Conservation (phyloP, 2,888 invertebrate genomes). For the Leptogaster cylindrica region DNA sequence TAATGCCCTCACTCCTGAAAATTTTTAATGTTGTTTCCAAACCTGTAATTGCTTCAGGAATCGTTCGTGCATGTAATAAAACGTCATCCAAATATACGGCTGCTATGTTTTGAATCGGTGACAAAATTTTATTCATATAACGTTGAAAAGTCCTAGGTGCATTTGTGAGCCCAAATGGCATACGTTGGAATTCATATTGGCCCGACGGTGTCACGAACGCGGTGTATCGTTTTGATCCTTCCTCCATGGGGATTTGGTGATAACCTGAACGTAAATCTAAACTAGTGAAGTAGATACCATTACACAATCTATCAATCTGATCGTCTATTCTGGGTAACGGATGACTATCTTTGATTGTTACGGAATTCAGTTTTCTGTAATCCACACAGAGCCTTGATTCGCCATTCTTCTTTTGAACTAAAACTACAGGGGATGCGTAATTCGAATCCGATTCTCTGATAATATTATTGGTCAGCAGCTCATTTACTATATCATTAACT, state of each 20-base stretch:
- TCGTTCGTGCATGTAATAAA: slow-evolving; percentile 16
- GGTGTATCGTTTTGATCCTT: slow-evolving; percentile 48
- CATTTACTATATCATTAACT: neutral
- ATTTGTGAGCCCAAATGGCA: slow-evolving; percentile 43
- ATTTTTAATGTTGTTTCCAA: slow-evolving; percentile 27
- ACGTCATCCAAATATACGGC: slow-evolving; percentile 42
- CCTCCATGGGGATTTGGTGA: slow-evolving; percentile 36
- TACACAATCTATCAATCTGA: slow-evolving; percentile 46
- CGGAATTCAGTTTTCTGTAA: slow-evolving; percentile 36
- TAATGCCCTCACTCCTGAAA: slow-evolving; percentile 26
- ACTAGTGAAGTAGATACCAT: slow-evolving; percentile 22
- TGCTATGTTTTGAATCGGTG: slow-evolving; percentile 15
- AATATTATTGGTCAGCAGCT: neutral
- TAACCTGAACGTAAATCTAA: slow-evolving; percentile 42
- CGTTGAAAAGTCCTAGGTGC: slow-evolving; percentile 44
- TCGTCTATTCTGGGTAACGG: slow-evolving; percentile 51
- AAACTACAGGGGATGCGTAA: slow-evolving; percentile 34
- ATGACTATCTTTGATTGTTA: slow-evolving; percentile 18
- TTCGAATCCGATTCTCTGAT: slow-evolving; percentile 19
- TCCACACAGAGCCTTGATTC: slow-evolving; percentile 40
- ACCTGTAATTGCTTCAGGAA: slow-evolving; percentile 22
- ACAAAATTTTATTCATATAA: slow-evolving; percentile 37
- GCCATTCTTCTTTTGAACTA: slow-evolving; percentile 42
- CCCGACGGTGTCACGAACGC: slow-evolving; percentile 49
- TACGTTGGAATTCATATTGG: slow-evolving; percentile 48